Percentiles rank a stretch among this genome's conserved stretches.
Evolutionary conservation across 2,888 invertebrate species (phyloP).

Genomic region (Ectemnius cavifrons): DNA sequence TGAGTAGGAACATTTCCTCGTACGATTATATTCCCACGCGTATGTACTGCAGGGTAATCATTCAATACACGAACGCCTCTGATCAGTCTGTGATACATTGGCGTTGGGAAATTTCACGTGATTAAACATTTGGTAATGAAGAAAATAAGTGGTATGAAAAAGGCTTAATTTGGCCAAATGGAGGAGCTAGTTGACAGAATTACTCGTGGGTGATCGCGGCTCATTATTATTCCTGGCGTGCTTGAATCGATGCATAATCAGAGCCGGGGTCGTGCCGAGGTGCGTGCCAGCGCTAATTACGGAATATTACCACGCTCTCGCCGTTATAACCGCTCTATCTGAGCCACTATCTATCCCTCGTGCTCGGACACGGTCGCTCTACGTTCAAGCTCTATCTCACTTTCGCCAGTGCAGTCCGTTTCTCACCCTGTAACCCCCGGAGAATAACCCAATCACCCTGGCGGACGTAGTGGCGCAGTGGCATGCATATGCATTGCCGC

Average conservation of each 20-base stretch:
- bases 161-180: constrained; percentile 25
- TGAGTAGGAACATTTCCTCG: too few species aligned
- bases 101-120: too few species aligned
- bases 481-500: constrained; percentile 67
- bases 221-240: constrained; percentile 38
- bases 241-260: constrained; percentile 44
- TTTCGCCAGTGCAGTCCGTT: constrained; percentile 16
- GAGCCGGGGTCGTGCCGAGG: constrained; percentile 15
- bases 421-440: background rate
- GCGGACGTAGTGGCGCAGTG: constrained; percentile 31
- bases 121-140: too few species aligned
- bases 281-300: constrained; percentile 57
- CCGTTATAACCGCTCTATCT: constrained; percentile 30
- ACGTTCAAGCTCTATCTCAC: background rate
- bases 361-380: constrained; percentile 10
- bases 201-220: constrained; percentile 6
- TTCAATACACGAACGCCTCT: too few species aligned
- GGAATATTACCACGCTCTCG: constrained; percentile 50
- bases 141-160: background rate
- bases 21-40: too few species aligned
- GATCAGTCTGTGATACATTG: too few species aligned
- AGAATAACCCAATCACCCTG: constrained; percentile 47
- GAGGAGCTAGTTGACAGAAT: constrained; percentile 9
- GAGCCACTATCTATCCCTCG: constrained; percentile 23
- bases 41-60: too few species aligned